Evolutionary conservation across 2,797 vertebrate genomes (phyloP).

Genomic region (Macropus fuliginosus): DNA sequence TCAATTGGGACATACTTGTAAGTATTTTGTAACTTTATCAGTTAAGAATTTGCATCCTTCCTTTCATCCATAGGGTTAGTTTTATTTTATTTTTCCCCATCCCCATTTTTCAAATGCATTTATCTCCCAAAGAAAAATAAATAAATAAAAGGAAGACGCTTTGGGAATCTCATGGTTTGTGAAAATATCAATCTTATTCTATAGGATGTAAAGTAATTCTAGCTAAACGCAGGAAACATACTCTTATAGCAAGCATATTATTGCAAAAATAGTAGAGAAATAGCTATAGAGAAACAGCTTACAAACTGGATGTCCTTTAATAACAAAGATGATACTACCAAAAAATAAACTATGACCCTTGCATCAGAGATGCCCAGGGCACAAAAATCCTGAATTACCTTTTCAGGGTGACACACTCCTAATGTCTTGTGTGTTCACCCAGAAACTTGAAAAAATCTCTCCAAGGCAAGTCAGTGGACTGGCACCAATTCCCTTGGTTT

Average conservation of each 20-base stretch:
- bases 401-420: not conserved
- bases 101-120: not conserved
- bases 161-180: slow-evolving; percentile 18
- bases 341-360: not conserved
- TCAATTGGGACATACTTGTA: not conserved
- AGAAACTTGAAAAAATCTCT: not conserved
- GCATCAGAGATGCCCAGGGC: not conserved
- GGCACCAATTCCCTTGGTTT: not conserved
- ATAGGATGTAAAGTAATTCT: slow-evolving; percentile 44
- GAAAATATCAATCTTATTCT: slow-evolving; percentile 13
- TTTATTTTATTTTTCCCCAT: not conserved
- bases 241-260: slow-evolving; percentile 36
- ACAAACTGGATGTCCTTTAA: not conserved
- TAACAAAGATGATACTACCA: not conserved
- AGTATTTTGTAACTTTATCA: not conserved
- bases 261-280: slow-evolving; percentile 42
- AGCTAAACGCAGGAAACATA: slow-evolving; percentile 1
- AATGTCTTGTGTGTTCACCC: not conserved
- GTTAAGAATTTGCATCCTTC: not conserved
- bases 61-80: not conserved
- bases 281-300: not conserved
- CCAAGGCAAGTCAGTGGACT: not conserved
- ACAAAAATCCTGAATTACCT: not conserved
- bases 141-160: not conserved
- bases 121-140: not conserved